phyloP scores from a whole-genome alignment of 2,113 vertebrate species.

The Sterrhoptilus dennistouni region DNA sequence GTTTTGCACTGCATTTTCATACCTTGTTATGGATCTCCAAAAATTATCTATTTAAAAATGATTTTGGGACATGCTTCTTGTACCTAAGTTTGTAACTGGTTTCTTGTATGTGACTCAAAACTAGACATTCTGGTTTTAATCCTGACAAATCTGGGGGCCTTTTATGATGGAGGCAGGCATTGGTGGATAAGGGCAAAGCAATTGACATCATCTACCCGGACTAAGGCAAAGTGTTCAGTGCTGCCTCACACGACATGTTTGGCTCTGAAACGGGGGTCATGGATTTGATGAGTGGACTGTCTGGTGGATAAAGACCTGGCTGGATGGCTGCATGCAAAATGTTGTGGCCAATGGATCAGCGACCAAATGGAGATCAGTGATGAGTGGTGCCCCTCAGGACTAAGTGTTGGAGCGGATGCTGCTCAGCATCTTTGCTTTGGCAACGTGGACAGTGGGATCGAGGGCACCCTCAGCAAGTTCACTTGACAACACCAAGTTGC shows the following conservation, averaged over 20 bases:
- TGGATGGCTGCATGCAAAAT: background rate
- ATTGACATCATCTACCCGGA: background rate
- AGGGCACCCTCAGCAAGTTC: background rate
- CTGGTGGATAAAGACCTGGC: background rate
- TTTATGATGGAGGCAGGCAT: background rate
- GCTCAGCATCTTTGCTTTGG: background rate
- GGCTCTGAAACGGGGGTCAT: no score
- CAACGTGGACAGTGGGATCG: accelerated
- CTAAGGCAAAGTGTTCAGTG: accelerated
- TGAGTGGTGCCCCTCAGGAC: background rate
- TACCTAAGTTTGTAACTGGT: background rate
- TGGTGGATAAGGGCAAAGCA: background rate
- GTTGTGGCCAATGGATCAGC: background rate
- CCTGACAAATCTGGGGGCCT: background rate
- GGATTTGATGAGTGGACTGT: accelerated
- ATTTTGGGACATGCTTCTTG: background rate
- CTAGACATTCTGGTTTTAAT: background rate
- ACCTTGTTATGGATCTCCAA: background rate
- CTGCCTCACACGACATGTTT: background rate
- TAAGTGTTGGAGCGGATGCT: no score
- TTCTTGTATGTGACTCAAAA: background rate
- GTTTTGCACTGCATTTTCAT: background rate
- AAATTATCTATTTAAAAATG: background rate
- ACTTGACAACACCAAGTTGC: background rate
- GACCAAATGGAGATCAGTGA: background rate